Evolutionary conservation across 2,797 vertebrate genomes (phyloP).

Genomic region (Mormyrus proboscirostris): DNA sequence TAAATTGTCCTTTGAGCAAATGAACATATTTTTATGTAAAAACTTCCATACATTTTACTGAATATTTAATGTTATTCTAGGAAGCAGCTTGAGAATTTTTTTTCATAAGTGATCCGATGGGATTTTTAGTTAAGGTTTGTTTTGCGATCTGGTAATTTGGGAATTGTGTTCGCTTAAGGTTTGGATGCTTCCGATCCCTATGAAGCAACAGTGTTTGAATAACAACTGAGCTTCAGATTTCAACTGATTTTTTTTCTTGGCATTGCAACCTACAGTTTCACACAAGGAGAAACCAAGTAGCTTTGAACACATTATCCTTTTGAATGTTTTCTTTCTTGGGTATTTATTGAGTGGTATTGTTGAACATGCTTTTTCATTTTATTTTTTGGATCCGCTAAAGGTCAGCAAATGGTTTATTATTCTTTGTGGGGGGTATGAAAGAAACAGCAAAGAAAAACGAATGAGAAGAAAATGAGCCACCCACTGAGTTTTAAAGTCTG

Average conservation of each 20-base stretch:
- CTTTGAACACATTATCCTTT: neutral
- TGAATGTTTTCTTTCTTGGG: neutral
- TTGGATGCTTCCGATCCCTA: neutral
- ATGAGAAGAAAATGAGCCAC: neutral
- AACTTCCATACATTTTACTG: neutral
- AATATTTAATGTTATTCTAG: neutral
- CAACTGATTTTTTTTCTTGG: neutral
- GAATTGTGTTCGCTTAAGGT: neutral
- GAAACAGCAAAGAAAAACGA: neutral
- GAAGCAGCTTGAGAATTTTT: neutral
- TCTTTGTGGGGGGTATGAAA: neutral
- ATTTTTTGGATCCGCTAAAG: constrained; percentile 8
- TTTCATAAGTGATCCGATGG: neutral
- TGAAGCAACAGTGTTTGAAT: neutral
- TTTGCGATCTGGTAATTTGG: neutral
- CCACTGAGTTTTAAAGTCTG: neutral
- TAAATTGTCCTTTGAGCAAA: constrained; percentile 3
- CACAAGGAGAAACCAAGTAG: neutral
- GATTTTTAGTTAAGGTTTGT: neutral
- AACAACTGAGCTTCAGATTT: neutral
- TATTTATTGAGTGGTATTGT: neutral
- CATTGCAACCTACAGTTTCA: neutral
- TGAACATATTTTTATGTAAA: neutral
- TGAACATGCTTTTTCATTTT: constrained; percentile 9
- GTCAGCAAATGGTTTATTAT: constrained; percentile 4